Conservation (phyloP, 2,888 invertebrate species). For the Aproaerema taeniolella region DNA sequence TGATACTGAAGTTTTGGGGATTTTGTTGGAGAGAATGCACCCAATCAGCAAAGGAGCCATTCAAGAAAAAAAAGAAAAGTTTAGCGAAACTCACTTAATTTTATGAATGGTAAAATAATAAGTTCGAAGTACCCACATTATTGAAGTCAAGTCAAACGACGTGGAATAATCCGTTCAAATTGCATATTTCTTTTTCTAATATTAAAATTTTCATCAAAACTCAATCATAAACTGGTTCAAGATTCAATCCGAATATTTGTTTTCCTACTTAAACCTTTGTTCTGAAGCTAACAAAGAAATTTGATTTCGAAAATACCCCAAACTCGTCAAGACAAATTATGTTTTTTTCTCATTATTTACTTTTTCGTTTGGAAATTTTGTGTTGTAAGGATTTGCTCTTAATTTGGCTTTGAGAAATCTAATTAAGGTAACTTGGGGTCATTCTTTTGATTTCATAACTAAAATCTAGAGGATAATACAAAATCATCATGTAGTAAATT, state of each 20-base stretch:
- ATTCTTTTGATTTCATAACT: no score
- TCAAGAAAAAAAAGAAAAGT: no score
- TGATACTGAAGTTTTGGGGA: no score
- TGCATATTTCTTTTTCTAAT: background rate
- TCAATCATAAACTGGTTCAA: constrained; percentile 31
- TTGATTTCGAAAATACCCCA: constrained; percentile 27
- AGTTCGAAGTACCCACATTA: background rate
- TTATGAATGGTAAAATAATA: no score
- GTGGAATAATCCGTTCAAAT: constrained; percentile 1
- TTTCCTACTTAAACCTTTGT: constrained; percentile 36
- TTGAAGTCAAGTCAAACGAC: background rate
- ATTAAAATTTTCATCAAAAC: constrained; percentile 24
- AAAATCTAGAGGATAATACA: no score
- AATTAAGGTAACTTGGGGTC: no score
- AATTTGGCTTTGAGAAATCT: background rate
- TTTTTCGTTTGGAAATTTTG: background rate
- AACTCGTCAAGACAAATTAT: constrained; percentile 21
- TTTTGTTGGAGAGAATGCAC: no score
- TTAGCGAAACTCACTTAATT: no score
- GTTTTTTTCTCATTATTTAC: background rate
- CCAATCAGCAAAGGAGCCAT: no score
- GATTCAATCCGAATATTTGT: constrained; percentile 32
- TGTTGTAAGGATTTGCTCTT: constrained; percentile 26
- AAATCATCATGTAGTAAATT: no score
- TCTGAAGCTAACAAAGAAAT: constrained; percentile 30